Evolutionary conservation across 2,888 invertebrate species (phyloP).

Genomic region (Tanytarsus gracilentus): DNA sequence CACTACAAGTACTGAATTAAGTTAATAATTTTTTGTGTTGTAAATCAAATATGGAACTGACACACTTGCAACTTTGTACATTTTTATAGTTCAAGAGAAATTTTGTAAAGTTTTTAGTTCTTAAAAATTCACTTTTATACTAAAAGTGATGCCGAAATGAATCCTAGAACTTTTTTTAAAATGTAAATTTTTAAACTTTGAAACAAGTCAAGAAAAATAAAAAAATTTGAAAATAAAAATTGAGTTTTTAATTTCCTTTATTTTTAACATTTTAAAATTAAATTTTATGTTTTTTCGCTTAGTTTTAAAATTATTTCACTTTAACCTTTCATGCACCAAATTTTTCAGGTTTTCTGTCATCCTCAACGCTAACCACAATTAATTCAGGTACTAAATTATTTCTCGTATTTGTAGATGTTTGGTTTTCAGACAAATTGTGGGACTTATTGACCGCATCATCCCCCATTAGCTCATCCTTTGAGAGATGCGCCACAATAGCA

Average conservation of each 20-base stretch:
- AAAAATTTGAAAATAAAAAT: constrained; percentile 7
- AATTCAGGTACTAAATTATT: constrained; percentile 7
- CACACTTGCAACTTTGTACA: no score
- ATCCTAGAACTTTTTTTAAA: neutral
- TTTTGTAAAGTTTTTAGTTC: neutral
- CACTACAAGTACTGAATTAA: no score
- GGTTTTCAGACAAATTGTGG: constrained; percentile 40
- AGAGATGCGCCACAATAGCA: constrained; percentile 73
- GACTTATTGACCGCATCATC: constrained; percentile 56
- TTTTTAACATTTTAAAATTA: neutral
- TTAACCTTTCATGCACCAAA: no score
- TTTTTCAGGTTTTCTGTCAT: neutral
- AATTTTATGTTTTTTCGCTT: neutral
- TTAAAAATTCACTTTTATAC: constrained; percentile 10
- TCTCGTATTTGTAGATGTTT: neutral
- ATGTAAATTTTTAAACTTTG: neutral
- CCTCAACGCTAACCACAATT: constrained; percentile 1
- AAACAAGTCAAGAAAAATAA: neutral
- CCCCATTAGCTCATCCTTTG: constrained; percentile 71
- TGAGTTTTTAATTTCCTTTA: neutral
- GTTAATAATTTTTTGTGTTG: no score
- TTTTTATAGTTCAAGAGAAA: no score
- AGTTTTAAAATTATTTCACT: neutral
- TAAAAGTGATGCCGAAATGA: constrained; percentile 3
- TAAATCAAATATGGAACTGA: no score